Conservation (phyloP, 2,113 vertebrate species). For the Toxotes chatareus region DNA sequence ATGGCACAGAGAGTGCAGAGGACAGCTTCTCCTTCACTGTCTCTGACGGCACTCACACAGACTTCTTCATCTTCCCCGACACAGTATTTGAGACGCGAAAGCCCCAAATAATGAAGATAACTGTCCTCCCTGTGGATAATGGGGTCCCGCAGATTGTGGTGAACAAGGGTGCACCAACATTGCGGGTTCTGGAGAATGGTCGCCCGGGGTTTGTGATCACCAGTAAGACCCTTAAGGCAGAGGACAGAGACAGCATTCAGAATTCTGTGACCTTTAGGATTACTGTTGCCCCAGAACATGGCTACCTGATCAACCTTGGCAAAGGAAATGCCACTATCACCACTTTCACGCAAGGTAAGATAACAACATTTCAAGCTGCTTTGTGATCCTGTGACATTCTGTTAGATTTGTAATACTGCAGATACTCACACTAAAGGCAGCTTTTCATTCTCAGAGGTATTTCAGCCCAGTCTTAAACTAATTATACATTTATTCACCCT, state of each 20-base stretch:
- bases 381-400: conserved; percentile 29
- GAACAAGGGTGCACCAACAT: conserved; percentile 91
- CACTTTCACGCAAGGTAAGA: conserved; percentile 94
- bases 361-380: conserved; percentile 11
- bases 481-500: conserved; percentile 39
- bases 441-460: conserved; percentile 14
- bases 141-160: conserved; percentile 89
- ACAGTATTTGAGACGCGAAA: conserved; percentile 91
- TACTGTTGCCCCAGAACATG: conserved; percentile 86
- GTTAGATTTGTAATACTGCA: conserved; percentile 20
- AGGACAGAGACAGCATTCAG: conserved; percentile 90
- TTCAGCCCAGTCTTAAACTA: conserved; percentile 26
- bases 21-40: conserved; percentile 96
- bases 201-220: conserved; percentile 92
- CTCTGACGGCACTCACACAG: conserved; percentile 93
- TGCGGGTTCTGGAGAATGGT: conserved; percentile 87
- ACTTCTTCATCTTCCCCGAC: conserved; percentile 95
- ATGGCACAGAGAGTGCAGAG: conserved; percentile 89
- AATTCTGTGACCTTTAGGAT: conserved; percentile 87
- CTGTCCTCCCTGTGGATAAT: conserved; percentile 89
- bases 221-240: conserved; percentile 90
- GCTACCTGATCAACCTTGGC: conserved; percentile 91
- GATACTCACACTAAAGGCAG: conserved; percentile 3
- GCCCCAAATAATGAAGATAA: conserved; percentile 93
- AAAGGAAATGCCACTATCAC: conserved; percentile 92